These are phyloP conservation scores for Zingel zingel DNA, from an alignment of 2,113 vertebrate species.

Conservation along the genomic window DNA sequence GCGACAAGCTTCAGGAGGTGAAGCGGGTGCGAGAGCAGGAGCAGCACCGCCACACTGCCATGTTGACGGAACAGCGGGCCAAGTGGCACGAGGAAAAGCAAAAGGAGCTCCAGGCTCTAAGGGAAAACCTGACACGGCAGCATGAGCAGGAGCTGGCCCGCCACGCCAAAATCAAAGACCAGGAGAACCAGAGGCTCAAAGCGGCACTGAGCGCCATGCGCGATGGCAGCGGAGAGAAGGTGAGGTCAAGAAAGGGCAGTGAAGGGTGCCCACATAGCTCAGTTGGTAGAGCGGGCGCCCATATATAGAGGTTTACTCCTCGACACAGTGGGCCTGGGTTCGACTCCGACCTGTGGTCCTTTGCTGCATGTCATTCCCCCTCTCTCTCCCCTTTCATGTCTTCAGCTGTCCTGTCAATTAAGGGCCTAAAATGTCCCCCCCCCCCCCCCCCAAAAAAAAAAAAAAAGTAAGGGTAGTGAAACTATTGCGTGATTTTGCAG, in stretches of 20 bases:
- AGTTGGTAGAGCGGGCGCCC: too few species aligned
- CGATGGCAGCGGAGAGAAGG: slow-evolving; percentile 95
- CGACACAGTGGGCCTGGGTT: too few species aligned
- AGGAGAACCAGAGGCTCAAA: slow-evolving; percentile 95
- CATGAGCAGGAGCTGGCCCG: slow-evolving; percentile 96
- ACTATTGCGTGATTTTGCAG: neutral
- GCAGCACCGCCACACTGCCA: slow-evolving; percentile 96
- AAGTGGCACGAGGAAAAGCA: slow-evolving; percentile 99
- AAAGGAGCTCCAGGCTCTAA: slow-evolving; percentile 94
- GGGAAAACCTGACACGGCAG: slow-evolving; percentile 95
- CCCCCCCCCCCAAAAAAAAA: too few species aligned
- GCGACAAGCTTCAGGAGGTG: slow-evolving; percentile 97
- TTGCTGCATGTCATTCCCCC: too few species aligned
- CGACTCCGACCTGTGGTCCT: too few species aligned
- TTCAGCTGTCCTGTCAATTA: too few species aligned
- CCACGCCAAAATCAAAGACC: slow-evolving; percentile 94
- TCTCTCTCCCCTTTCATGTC: too few species aligned
- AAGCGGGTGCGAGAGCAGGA: slow-evolving; percentile 96
- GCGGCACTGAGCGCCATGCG: slow-evolving; percentile 91
- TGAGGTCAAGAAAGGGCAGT: slow-evolving; percentile 17
- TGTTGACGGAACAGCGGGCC: slow-evolving; percentile 94
- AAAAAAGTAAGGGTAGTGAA: neutral
- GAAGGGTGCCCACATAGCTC: neutral
- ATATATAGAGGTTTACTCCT: too few species aligned
- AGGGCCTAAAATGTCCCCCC: too few species aligned